These are phyloP conservation scores for Stigmatopora nigra DNA, from an alignment of 2,113 vertebrate genomes.

Conservation along the genomic window DNA sequence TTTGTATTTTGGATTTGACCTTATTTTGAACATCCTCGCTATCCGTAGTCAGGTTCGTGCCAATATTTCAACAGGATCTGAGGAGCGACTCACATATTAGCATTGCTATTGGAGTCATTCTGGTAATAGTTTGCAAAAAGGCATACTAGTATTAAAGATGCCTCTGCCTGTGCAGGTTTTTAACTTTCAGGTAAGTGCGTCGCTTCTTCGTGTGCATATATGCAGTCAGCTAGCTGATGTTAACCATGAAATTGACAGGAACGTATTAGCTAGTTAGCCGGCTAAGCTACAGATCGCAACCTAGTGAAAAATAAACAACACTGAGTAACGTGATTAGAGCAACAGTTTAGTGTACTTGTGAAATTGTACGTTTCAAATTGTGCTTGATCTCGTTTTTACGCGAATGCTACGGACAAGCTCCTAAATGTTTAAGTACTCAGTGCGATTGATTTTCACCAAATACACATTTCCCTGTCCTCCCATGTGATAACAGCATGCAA, in stretches of 20 bases:
- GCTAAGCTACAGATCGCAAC: not conserved
- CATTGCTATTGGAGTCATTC: not conserved
- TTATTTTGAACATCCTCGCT: not conserved
- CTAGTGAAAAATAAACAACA: not conserved
- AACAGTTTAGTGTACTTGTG: not conserved
- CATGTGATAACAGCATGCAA: not conserved
- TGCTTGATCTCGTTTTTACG: not conserved
- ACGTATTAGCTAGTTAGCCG: not conserved
- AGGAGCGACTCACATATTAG: not conserved
- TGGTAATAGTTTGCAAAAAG: not conserved
- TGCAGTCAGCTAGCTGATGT: not conserved
- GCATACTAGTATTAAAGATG: slow-evolving; percentile 72
- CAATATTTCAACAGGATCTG: not conserved
- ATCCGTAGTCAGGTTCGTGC: not conserved
- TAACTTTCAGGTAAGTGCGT: slow-evolving; percentile 82
- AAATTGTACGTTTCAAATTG: not conserved
- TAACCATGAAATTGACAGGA: not conserved
- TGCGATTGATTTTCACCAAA: not conserved
- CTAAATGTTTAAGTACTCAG: not conserved
- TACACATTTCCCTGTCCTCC: not conserved
- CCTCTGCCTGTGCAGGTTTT: slow-evolving; percentile 91
- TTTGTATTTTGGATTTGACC: not conserved
- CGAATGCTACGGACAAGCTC: too few species aligned
- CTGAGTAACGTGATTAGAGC: not conserved
- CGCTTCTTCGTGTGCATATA: not conserved